These are phyloP conservation scores for Diorhabda elongata DNA, from an alignment of 1,140 invertebrate genomes.

Conservation along the genomic window DNA sequence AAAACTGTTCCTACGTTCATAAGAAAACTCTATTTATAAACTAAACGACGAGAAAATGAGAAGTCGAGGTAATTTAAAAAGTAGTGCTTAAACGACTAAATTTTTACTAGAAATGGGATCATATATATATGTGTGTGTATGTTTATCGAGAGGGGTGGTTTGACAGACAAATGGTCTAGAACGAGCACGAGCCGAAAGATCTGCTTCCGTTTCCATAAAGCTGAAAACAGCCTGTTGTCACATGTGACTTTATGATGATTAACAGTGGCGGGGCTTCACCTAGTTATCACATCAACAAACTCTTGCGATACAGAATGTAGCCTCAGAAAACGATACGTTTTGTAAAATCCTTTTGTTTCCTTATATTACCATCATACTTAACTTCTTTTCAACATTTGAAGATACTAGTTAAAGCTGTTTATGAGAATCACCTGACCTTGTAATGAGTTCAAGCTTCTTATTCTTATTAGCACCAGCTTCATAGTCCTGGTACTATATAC, in stretches of 20 bases:
- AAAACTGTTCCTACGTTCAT: background rate
- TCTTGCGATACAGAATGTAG: no score
- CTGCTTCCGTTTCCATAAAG: constrained; percentile 46
- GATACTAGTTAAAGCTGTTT: no score
- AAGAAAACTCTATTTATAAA: background rate
- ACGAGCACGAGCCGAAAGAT: constrained; percentile 32
- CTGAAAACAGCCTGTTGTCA: constrained; percentile 46
- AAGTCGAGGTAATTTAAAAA: constrained; percentile 45
- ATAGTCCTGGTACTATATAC: no score
- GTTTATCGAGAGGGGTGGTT: constrained; percentile 36
- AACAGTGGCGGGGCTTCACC: constrained; percentile 37
- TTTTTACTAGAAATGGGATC: constrained; percentile 29
- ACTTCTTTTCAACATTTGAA: no score
- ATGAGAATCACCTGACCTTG: no score
- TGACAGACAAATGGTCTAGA: constrained; percentile 44
- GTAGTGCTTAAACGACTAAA: constrained; percentile 28
- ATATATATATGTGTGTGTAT: constrained; percentile 34
- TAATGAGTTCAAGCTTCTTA: no score
- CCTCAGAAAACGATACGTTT: no score
- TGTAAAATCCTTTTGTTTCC: no score
- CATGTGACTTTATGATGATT: constrained; percentile 39
- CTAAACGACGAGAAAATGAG: constrained; percentile 26
- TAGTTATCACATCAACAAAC: no score
- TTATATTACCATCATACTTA: no score
- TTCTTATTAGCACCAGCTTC: no score